Base-by-base conservation (phyloP, 2,888 invertebrate genomes). In the Drosophila stalkeri region DNA sequence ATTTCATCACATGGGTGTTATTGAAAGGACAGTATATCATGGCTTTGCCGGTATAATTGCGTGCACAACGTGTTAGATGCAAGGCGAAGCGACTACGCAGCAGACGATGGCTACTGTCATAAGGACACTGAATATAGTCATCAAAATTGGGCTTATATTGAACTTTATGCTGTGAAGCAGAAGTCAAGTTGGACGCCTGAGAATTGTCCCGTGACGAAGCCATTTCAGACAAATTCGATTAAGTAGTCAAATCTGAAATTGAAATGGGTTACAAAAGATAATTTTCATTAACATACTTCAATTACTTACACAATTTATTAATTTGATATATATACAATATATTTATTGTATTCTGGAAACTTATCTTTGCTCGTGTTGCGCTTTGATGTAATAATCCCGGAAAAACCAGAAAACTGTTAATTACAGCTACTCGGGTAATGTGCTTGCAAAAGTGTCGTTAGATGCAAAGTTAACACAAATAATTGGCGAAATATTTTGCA, bases 51-150 rank as follows among this genome's bases (percentile, higher is more conserved):
- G 31, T 16, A 59, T 59, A 39, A 23, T 63, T 73, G n/a, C 31
- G 62, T 2, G 37, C 20, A 33, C 74, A 67, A 12, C 41, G 59
- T 0, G 35, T 41, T 4, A 67, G 14, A 12, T 73, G 73, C 3
- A 0, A 5, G 2, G 49, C 14, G 7, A 61, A n/a, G 0, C 62
- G 57, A 1, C 0, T 23, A 3, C 49, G 27, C 1, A 67, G 6
- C 9, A 73, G 0, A 5, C 37, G 5, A 31, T 74, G 72, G 0
- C 1, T 5, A 0, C n/a, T 9, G 2, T 74, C 51, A n/a, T 43
- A 68, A 0, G 61, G 72, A 33, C 67, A 73, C 14, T 39, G 6
- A 14, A 39, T 39, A 39, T 39, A 39, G 7, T 39, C 37, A 16
- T 39, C 16, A 39, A 7, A 16, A 39, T 16, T 16, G 14, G 16